Base-by-base conservation (phyloP, 2,888 invertebrate species). In the Campopleginae sp. region DNA sequence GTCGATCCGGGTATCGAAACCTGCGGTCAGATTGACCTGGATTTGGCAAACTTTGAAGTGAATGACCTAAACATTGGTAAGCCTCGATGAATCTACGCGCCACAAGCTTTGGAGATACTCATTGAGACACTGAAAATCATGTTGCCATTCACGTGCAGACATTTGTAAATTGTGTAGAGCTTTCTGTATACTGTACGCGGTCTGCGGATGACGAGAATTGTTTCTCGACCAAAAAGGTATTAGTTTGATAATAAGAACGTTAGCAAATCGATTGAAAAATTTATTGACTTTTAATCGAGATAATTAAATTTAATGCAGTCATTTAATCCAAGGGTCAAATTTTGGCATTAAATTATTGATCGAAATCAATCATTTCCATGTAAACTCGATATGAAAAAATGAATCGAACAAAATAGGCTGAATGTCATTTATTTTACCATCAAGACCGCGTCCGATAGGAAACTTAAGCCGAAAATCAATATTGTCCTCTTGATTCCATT, bases 381-480 rank as follows among this genome's bases (percentile, higher is more conserved):
- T 10, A 58, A 58, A 58, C 23, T 12, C 4, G 23, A 12, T 58
- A 58, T 58, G 12, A 27, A 14, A 27, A 14, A 38, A 38, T 1
- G 5, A 38, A 38, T 10, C 4, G 4, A 2, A 54, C 12, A 58
- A 58, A 12, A 12, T 58, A 7, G 54, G 27, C 1, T 14, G 27
- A 58, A 58, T 58, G 12, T 58, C 0, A 58, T 58, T 58, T 12
- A 58, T 58, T 58, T 58, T 0, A 14, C 12, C 4, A 10, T 27
- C 2, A 27, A 58, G 27, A 58, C 5, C 23, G 14, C 54, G 54
- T 58, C 14, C 27, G 14, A 54, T 54, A 54, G 54, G 23, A 58
- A 58, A 58, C 27, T 27, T 27, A 12, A 58, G 8, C 27, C 54
- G n/a, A 27, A 58, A 58, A 58, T 58, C 54, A 58, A 58, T 58